Evolutionary conservation across 2,888 invertebrate genomes (phyloP), one percentile per base, ranked within the genome.

Genomic region (Orthonevra nobilis): DNA sequence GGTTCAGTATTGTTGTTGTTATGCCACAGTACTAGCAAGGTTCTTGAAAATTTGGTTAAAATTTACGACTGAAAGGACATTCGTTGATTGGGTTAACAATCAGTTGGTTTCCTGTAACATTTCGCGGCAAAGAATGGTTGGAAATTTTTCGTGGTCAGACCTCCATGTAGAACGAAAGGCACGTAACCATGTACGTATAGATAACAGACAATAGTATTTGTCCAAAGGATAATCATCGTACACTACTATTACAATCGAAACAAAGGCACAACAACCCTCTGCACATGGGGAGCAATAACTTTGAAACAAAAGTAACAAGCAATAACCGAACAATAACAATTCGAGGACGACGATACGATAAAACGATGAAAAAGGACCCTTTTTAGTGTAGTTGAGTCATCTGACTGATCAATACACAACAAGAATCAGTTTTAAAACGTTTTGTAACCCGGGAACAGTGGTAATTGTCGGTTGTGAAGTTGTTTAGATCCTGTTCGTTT

Each of bases 401-500:
- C 26, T 30, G 52, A 52, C 7, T 32, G 46, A 68, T 66, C 74
- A 68, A 74, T 54, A 42, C 30, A 61, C 28, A 73, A 50, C 42
- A 73, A 50, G 50, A 73, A 73, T 68, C 73, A 54, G 79, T 68
- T 79, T 61, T 68, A 68, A 66, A 36, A 14, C 48, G 32, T 68
- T 38, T 73, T 38, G 14, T 36, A 68, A 52, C 66, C 66, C 56
- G 79, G 66, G 73, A 79, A 72, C 54, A 73, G 79, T 79, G 68
- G 61, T 66, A 79, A 79, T 79, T 79, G 73, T 79, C 54, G 79
- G 68, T 79, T 79, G 73, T 50, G 61, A 68, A 79, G 61, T 73
- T 73, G 79, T 68, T 73, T 73, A 73, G 73, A 79, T 79, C 79
- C 73, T 73, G 73, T 73, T 79, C 60, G 54, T 79, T 72, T 40